Evolutionary conservation across 2,113 vertebrate genomes (phyloP).

Genomic region (Anguilla rostrata): DNA sequence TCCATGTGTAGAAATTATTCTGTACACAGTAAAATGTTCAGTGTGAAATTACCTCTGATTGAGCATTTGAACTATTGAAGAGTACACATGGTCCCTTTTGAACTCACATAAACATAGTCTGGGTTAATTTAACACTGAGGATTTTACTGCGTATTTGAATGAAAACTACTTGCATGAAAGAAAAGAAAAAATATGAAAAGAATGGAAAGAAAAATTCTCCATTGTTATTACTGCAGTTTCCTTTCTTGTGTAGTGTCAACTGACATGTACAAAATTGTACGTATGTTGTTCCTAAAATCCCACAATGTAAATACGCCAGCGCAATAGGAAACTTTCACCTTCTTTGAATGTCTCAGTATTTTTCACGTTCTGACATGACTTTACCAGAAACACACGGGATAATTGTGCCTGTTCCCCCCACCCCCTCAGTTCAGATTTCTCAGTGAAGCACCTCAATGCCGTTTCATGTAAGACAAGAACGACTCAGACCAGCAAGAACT

Average conservation of each 20-base stretch:
- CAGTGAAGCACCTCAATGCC: not conserved
- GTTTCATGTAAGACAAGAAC: not conserved
- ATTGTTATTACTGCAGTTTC: not conserved
- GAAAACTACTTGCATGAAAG: too few relatives aligned
- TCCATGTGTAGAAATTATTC: too few relatives aligned
- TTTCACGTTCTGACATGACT: not conserved
- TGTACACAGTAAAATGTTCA: too few relatives aligned
- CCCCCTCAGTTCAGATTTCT: not conserved
- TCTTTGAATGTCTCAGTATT: not conserved
- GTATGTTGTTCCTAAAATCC: not conserved
- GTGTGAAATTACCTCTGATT: too few relatives aligned
- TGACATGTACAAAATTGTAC: too few relatives aligned
- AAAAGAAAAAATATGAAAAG: too few relatives aligned
- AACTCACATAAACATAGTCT: too few relatives aligned
- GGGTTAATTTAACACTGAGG: too few relatives aligned
- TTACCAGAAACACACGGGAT: not conserved
- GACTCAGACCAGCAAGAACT: not conserved
- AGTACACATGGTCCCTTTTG: too few relatives aligned
- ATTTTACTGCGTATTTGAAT: too few relatives aligned
- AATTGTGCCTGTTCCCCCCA: not conserved
- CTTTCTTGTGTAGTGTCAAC: not conserved
- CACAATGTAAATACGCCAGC: not conserved
- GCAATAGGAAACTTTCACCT: not conserved
- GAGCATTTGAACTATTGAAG: too few relatives aligned
- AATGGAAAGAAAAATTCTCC: too few relatives aligned